Evolutionary conservation across 1,140 invertebrate species (phyloP), one percentile per base, ranked within the genome.

Genomic region (Drosophila yakuba): DNA sequence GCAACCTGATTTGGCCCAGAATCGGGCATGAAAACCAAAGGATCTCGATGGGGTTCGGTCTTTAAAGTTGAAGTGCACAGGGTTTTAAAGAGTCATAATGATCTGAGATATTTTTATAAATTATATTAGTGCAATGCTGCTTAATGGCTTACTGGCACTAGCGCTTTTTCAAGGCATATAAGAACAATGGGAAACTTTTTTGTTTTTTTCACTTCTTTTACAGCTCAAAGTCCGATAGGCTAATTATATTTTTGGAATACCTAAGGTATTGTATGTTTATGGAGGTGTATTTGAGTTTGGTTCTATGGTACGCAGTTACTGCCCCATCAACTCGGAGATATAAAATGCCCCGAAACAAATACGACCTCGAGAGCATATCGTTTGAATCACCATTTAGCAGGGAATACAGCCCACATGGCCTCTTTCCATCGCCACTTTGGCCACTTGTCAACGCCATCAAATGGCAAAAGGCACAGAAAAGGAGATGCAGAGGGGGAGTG

Each of bases 361-460:
- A 38, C 28, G 17, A 58, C 38, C 48, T 35, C 14, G 59, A 38
- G 36, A 38, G 36, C 39, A 28, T 48, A 25, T 60, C 45, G 14
- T 25, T 62, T 52, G 38, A 57, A 43, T 62, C 48, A 52, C 15
- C 48, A 51, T 51, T 51, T 51, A 59, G 15, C 25, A 28, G 54
- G 54, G 52, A 39, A 55, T 8, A 55, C 47, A 32, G 12, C 8
- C 25, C 60, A 39, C 12, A 28, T 14, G 23, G 25, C 7, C 45
- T 1, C 23, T n/a, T 7, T n/a, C 14, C 47, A 17, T n/a, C 28
- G 25, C n/a, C 48, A 35, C 48, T 35, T 35, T n/a, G 45, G 47
- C 69, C 56, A 73, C 69, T 73, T 73, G 69, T 73, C 69, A 73
- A 73, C 69, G 56, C 67, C 69, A 73, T 73, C 68, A 73, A 73